phyloP scores from a whole-genome alignment of 2,888 invertebrate genomes.

The Sylvicola cinctus region DNA sequence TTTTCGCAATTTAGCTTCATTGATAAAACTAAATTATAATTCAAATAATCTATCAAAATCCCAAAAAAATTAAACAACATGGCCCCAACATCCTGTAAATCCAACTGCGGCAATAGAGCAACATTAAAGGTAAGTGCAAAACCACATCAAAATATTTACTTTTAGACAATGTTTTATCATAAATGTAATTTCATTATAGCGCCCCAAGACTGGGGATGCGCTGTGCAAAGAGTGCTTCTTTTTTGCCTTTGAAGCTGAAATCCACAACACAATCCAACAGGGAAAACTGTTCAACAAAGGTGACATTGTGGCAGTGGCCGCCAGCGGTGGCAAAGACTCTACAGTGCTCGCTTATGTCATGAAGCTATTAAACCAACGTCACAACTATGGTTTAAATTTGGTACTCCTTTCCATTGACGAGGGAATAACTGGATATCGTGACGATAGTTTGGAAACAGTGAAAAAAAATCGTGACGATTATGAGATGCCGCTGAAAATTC shows the following conservation, averaged over 20 bases:
- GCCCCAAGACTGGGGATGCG: slow-evolving; percentile 79
- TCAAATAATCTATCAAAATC: no score
- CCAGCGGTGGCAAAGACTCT: slow-evolving; percentile 90
- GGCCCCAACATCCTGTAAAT: no score
- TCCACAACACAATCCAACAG: slow-evolving; percentile 73
- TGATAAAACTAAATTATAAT: no score
- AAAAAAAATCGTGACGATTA: slow-evolving; percentile 89
- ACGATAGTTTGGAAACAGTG: slow-evolving; percentile 92
- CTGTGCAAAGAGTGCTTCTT: slow-evolving; percentile 91
- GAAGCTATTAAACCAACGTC: slow-evolving; percentile 73
- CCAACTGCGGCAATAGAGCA: no score
- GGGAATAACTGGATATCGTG: slow-evolving; percentile 89
- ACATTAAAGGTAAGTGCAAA: no score
- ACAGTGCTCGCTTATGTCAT: slow-evolving; percentile 90
- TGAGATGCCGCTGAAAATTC: slow-evolving; percentile 76
- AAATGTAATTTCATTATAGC: slow-evolving; percentile 24
- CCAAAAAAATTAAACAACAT: no score
- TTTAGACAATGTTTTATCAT: no score
- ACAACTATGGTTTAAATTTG: slow-evolving; percentile 77
- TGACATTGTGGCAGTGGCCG: slow-evolving; percentile 79
- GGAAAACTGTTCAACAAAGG: slow-evolving; percentile 65
- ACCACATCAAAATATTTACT: no score
- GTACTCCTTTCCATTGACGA: slow-evolving; percentile 92
- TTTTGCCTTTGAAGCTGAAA: slow-evolving; percentile 81
- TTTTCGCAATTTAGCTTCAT: no score